Percentiles rank a stretch among this genome's conserved stretches.
These are phyloP conservation scores for Physella acuta DNA, from an alignment of 1,140 invertebrate genomes.

Conservation along the genomic window DNA sequence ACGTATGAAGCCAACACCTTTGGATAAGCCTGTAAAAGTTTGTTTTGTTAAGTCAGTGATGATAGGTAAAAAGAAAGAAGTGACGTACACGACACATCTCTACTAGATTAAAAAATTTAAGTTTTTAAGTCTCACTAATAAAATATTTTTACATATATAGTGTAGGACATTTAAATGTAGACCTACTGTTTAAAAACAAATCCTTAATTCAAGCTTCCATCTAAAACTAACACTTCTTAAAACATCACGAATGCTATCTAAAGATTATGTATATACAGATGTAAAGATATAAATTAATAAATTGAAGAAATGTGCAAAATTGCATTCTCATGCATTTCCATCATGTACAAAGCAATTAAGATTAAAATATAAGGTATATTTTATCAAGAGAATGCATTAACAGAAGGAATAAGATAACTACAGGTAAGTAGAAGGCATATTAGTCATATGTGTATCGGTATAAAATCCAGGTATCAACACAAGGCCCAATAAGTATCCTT, in stretches of 20 bases:
- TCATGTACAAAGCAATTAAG: slow-evolving; percentile 26
- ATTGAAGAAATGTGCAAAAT: neutral
- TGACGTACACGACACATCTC: neutral
- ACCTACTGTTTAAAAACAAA: no score
- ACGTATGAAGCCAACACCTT: slow-evolving; percentile 98
- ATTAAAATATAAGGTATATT: neutral
- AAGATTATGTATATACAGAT: no score
- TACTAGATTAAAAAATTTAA: no score
- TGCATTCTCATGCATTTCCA: slow-evolving; percentile 25
- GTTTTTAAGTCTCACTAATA: no score
- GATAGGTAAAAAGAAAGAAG: neutral
- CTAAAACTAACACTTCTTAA: no score
- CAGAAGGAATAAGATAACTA: neutral
- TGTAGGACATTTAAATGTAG: no score
- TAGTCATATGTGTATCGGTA: no score
- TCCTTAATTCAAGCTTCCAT: no score
- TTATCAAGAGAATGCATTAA: neutral
- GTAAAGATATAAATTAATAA: no score
- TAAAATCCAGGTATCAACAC: slow-evolving; percentile 25
- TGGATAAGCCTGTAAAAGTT: slow-evolving; percentile 78
- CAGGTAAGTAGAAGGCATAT: neutral
- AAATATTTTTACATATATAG: no score
- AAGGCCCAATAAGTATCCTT: slow-evolving; percentile 23
- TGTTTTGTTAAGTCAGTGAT: neutral
- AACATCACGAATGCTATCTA: no score